phyloP scores from a whole-genome alignment of 2,888 invertebrate genomes.

The Drosophila meridionalis region DNA sequence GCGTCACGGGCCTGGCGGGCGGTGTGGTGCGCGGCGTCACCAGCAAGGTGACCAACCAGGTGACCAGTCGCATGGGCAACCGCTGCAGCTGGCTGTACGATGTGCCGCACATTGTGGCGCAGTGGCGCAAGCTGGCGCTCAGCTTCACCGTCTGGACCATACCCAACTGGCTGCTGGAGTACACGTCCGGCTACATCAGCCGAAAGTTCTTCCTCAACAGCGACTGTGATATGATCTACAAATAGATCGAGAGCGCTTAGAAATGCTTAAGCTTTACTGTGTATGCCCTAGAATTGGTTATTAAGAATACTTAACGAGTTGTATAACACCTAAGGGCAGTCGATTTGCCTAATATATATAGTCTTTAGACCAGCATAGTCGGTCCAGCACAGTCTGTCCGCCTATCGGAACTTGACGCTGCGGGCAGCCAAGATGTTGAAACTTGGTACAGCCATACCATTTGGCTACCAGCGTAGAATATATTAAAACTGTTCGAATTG shows the following conservation, averaged over 20 bases:
- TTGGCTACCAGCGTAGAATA: neutral
- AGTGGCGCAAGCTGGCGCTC: slow-evolving; percentile 58
- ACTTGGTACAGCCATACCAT: neutral
- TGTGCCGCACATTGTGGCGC: slow-evolving; percentile 50
- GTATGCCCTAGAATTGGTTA: neutral
- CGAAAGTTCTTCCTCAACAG: slow-evolving; percentile 75
- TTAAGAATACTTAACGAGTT: neutral
- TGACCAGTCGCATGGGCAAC: slow-evolving; percentile 50
- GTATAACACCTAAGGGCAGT: neutral
- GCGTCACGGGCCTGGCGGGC: slow-evolving; percentile 60
- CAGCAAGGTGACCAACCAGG: slow-evolving; percentile 50
- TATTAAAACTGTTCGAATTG: neutral
- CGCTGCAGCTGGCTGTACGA: slow-evolving; percentile 69
- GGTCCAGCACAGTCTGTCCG: neutral
- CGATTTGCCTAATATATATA: neutral
- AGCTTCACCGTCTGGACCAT: slow-evolving; percentile 80
- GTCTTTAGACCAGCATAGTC: neutral
- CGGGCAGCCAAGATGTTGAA: neutral
- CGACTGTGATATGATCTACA: slow-evolving; percentile 83
- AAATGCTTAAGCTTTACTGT: neutral
- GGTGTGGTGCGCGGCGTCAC: slow-evolving; percentile 63
- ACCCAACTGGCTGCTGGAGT: slow-evolving; percentile 74
- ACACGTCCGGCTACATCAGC: slow-evolving; percentile 73
- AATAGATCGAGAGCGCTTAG: slow-evolving; percentile 34
- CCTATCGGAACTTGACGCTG: neutral